These are phyloP conservation scores for Nothoprocta pentlandii DNA, from an alignment of 2,113 vertebrate genomes.

Conservation along the genomic window DNA sequence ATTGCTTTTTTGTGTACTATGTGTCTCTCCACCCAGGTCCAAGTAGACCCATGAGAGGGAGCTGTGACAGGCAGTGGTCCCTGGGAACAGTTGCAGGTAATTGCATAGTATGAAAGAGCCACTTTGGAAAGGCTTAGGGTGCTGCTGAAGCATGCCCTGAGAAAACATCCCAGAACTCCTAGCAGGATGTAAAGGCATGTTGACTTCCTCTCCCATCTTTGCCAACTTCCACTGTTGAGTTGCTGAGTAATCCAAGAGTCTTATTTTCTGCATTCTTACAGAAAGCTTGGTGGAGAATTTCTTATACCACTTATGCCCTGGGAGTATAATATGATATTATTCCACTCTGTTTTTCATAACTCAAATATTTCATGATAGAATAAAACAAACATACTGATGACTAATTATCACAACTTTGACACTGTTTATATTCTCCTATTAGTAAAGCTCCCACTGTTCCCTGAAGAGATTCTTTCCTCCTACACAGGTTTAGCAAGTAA, in stretches of 20 bases:
- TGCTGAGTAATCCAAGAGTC: neutral
- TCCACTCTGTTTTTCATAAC: neutral
- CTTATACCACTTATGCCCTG: neutral
- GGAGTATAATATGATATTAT: neutral
- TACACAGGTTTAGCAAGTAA: neutral
- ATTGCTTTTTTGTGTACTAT: rapidly evolving
- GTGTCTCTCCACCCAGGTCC: neutral
- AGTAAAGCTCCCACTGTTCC: neutral
- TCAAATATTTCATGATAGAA: neutral
- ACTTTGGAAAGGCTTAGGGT: neutral
- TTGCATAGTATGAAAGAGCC: neutral
- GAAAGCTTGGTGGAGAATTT: neutral
- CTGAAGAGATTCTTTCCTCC: neutral
- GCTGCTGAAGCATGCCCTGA: neutral
- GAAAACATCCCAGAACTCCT: neutral
- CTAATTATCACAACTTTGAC: neutral
- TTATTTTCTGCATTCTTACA: neutral
- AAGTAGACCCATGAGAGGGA: neutral
- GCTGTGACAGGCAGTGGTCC: neutral
- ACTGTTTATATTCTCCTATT: neutral
- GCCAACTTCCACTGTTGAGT: neutral
- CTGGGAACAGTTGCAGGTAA: neutral
- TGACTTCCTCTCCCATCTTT: neutral
- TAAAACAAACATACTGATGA: neutral
- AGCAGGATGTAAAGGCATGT: neutral